Base-by-base conservation (phyloP, 2,888 invertebrate species). In the Nineta flava region DNA sequence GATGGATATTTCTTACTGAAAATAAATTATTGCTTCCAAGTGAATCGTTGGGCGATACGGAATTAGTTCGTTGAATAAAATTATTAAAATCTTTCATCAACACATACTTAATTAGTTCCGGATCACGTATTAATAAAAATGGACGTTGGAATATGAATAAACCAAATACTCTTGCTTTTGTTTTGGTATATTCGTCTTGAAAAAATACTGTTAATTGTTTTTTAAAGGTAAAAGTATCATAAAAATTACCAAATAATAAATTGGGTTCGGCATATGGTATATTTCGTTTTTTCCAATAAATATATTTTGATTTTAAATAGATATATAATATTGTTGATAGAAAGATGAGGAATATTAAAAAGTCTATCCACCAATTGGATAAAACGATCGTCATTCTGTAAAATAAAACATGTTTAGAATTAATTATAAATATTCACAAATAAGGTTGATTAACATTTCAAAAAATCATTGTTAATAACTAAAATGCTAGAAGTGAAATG, bases 131-230 rank as follows among this genome's bases (percentile, higher is more conserved):
- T 1, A 74, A 54, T 1, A 74, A 53, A 46, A 65, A 64, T 0
- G 74, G 75, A 51, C 65, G 67, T 51, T 69, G 65, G 44, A 73
- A 66, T 17, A 69, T 64, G 55, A 68, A 74, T 38, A 74, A 65
- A 2, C 74, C 74, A 15, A 72, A 62, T 53, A 61, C 69, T 3
- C 15, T 38, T 38, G 6, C 38, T 10, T n/a, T 38, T 12, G 38
- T 13, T 38, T 38, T 38, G 6, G 3, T 2, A n/a, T 38, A 38
- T 13, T 38, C 6, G 4, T 38, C 38, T 15, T 15, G 7, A 38
- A 38, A 38, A 38, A 13, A 38, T 13, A 5, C 12, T 13, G n/a
- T 15, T n/a, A 38, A 13, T 6, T 15, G 6, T 38, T 13, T 15
- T 38, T 38, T 38, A 2, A 38, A 38, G 12, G 15, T 13, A 4